Percentiles rank a stretch among this genome's conserved stretches.
Evolutionary conservation across 2,888 invertebrate species (phyloP).

Genomic region (Rhodophaea formosa): DNA sequence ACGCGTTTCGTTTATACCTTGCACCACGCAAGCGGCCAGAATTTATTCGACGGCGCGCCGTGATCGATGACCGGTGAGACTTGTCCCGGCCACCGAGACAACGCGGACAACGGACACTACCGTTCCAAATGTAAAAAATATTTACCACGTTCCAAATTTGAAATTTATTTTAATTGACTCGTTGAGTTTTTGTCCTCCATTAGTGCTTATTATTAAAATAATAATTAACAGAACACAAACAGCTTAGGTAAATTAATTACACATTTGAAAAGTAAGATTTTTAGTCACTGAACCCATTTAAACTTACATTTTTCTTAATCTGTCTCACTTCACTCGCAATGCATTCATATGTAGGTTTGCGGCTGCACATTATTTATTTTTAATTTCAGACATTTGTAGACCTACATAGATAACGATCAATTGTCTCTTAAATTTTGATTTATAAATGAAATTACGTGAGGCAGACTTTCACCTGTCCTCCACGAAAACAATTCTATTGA

Average conservation of each 20-base stretch:
- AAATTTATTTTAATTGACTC: slow-evolving; percentile 50
- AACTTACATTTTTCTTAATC: slow-evolving; percentile 3
- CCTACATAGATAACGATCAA: slow-evolving; percentile 10
- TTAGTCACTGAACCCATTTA: slow-evolving; percentile 4
- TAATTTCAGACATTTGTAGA: background rate
- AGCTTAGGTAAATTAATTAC: slow-evolving; percentile 2
- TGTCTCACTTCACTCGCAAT: slow-evolving; percentile 3
- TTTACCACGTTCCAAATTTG: slow-evolving; percentile 52
- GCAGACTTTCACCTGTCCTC: slow-evolving; percentile 1
- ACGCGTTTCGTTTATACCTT: slow-evolving; percentile 32
- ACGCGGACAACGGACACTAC: slow-evolving; percentile 63
- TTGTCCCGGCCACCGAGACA: slow-evolving; percentile 57
- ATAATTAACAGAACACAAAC: background rate
- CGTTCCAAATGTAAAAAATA: slow-evolving; percentile 51
- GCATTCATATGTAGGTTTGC: background rate
- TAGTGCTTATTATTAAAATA: background rate
- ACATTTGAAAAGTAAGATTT: background rate
- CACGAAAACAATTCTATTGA: background rate
- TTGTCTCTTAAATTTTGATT: slow-evolving; percentile 14
- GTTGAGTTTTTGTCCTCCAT: slow-evolving; percentile 26
- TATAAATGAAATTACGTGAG: slow-evolving; percentile 2
- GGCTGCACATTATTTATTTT: slow-evolving; percentile 7
- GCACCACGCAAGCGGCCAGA: slow-evolving; percentile 44
- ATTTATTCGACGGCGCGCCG: slow-evolving; percentile 71
- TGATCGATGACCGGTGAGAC: slow-evolving; percentile 71